Conservation (phyloP, 2,797 vertebrate genomes). For the Sparus aurata region DNA sequence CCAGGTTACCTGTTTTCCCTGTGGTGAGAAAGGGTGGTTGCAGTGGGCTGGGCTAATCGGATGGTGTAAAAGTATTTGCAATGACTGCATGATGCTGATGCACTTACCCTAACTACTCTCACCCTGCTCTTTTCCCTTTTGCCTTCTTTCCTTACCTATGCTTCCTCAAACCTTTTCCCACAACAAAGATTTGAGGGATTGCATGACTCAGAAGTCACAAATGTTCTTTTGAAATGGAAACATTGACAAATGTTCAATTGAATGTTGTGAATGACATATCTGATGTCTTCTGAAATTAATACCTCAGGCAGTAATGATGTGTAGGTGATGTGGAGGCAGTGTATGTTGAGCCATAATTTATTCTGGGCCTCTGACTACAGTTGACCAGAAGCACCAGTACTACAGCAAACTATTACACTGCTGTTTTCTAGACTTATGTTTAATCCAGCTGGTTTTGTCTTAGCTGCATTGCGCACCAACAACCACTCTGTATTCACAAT, state of each 20-base stretch:
- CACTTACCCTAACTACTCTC: slow-evolving; percentile 2
- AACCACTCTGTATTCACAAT: too few relatives aligned
- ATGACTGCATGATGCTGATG: slow-evolving; percentile 61
- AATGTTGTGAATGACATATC: slow-evolving; percentile 7
- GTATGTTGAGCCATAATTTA: neutral
- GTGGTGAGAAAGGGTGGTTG: neutral
- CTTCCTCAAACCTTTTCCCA: slow-evolving; percentile 19
- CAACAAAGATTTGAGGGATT: slow-evolving; percentile 30
- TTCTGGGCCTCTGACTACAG: neutral
- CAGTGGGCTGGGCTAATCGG: neutral
- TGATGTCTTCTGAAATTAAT: slow-evolving; percentile 3
- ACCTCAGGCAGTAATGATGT: neutral
- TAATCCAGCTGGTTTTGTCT: too few relatives aligned
- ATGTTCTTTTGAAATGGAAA: slow-evolving; percentile 38
- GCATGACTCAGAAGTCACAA: slow-evolving; percentile 37
- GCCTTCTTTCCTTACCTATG: neutral
- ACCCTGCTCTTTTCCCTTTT: neutral
- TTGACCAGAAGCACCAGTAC: too few relatives aligned
- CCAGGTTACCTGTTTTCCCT: neutral
- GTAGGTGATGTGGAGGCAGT: neutral
- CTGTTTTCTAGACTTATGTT: too few relatives aligned
- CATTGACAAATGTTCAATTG: neutral
- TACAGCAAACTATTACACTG: neutral
- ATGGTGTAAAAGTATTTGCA: slow-evolving; percentile 30
- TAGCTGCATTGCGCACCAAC: too few relatives aligned